Conservation (phyloP, 1,140 invertebrate species). For the Pectinophora gossypiella region DNA sequence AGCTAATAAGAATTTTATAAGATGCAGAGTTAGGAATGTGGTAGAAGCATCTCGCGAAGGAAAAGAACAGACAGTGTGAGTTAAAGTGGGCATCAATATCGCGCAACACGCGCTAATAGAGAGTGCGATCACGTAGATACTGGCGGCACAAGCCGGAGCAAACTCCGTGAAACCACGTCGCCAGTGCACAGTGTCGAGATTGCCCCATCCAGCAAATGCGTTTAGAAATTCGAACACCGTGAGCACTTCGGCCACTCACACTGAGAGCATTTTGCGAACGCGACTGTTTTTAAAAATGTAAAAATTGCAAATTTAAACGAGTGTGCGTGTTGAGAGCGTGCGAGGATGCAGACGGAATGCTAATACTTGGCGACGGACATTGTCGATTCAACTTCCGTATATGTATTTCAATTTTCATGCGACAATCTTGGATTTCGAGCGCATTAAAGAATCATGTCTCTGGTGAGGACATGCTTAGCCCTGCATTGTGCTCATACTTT, state of each 20-base stretch:
- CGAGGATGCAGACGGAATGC: background rate
- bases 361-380: background rate
- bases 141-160: slow-evolving; percentile 46
- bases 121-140: slow-evolving; percentile 47
- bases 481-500: too few relatives aligned
- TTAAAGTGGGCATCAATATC: slow-evolving; percentile 25
- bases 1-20: slow-evolving; percentile 62
- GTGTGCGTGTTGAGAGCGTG: background rate
- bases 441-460: too few relatives aligned
- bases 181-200: slow-evolving; percentile 46
- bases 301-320: slow-evolving; percentile 1
- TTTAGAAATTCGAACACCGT: slow-evolving; percentile 33
- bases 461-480: too few relatives aligned
- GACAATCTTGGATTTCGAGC: too few relatives aligned
- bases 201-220: slow-evolving; percentile 38
- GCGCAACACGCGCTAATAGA: slow-evolving; percentile 20
- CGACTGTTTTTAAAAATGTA: slow-evolving; percentile 1
- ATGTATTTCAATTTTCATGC: too few relatives aligned
- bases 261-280: slow-evolving; percentile 30
- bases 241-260: slow-evolving; percentile 26
- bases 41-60: background rate
- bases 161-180: slow-evolving; percentile 47
- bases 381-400: too few relatives aligned
- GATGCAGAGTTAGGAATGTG: slow-evolving; percentile 18
- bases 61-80: background rate